phyloP scores from a whole-genome alignment of 2,888 invertebrate genomes.

The Odontothrips loti region DNA sequence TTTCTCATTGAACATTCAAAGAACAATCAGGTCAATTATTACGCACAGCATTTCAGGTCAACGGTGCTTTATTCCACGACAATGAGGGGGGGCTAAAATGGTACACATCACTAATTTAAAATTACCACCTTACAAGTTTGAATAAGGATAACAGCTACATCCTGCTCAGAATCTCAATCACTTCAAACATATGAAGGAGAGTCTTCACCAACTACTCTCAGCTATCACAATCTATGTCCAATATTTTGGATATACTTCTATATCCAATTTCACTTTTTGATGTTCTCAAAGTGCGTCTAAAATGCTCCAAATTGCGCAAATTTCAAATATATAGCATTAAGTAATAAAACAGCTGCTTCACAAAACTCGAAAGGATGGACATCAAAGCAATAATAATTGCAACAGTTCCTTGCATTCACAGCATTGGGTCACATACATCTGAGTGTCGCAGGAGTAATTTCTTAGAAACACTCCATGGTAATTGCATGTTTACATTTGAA shows the following conservation, averaged over 20 bases:
- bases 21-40: background rate
- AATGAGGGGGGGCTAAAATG: background rate
- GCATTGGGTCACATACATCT: background rate
- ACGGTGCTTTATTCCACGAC: background rate
- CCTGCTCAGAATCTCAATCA: constrained; percentile 17
- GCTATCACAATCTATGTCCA: constrained; percentile 14
- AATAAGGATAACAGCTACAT: constrained; percentile 7
- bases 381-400: background rate
- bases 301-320: background rate
- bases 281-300: background rate
- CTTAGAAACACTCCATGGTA: background rate
- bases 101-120: constrained; percentile 7
- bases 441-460: background rate
- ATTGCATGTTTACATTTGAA: background rate
- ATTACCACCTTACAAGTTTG: background rate
- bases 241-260: background rate
- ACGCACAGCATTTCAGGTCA: background rate
- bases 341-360: background rate
- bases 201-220: background rate
- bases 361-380: background rate
- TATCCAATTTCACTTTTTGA: background rate
- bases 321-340: background rate
- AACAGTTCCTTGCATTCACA: background rate
- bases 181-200: constrained; percentile 10
- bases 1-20: background rate